Evolutionary conservation across 2,888 invertebrate species (phyloP).

Genomic region (Sycophila texana): DNA sequence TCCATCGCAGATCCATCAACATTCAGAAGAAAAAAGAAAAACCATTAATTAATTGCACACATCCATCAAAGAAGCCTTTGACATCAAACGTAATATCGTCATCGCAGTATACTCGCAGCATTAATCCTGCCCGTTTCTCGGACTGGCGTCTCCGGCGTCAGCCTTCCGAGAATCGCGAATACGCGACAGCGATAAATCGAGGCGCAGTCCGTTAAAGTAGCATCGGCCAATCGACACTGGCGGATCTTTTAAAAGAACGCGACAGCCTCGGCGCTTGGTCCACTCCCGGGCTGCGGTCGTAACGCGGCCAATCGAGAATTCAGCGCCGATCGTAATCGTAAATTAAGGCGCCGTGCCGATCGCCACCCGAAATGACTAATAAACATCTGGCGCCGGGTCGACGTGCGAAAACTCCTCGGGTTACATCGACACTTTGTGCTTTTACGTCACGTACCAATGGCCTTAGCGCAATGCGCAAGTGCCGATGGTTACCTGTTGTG

Average conservation of each 20-base stretch:
- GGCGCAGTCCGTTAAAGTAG: too few species aligned
- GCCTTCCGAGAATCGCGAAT: too few species aligned
- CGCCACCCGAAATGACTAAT: slow-evolving; percentile 33
- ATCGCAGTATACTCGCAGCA: too few species aligned
- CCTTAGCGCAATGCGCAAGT: not conserved
- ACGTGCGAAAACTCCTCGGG: slow-evolving; percentile 15
- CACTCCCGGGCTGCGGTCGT: not conserved
- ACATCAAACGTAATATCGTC: too few species aligned
- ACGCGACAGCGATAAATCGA: too few species aligned
- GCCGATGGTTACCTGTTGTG: not conserved
- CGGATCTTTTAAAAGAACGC: not conserved
- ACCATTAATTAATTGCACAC: too few species aligned
- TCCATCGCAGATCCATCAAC: too few species aligned
- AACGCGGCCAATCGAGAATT: not conserved
- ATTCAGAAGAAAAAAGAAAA: too few species aligned
- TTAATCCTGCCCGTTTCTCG: too few species aligned
- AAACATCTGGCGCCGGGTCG: slow-evolving; percentile 14
- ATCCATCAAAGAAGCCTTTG: too few species aligned
- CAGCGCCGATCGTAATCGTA: slow-evolving; percentile 45
- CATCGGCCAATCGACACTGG: too few species aligned
- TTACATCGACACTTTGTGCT: slow-evolving; percentile 37
- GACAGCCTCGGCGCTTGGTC: not conserved
- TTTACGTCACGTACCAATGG: slow-evolving; percentile 7
- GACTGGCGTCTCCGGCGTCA: too few species aligned
- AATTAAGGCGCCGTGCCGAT: slow-evolving; percentile 18